Conservation (phyloP, 2,888 invertebrate species). For the Drosophila setosimentum region DNA sequence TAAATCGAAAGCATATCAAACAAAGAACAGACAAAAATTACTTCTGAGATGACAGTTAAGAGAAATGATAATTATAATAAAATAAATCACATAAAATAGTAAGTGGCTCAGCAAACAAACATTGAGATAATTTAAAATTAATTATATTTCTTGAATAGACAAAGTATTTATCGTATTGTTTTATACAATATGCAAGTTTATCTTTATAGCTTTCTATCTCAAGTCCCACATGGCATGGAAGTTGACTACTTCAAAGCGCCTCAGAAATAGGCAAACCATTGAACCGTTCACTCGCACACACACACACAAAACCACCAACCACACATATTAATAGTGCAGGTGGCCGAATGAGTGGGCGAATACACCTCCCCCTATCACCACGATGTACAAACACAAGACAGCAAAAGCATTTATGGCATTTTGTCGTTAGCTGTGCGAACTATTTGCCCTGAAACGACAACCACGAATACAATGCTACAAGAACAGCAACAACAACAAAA, state of each 20-base stretch:
- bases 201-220: background rate
- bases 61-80: background rate
- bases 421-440: slow-evolving; percentile 67
- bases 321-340: slow-evolving; percentile 14
- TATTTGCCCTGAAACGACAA: slow-evolving; percentile 67
- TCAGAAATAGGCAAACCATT: slow-evolving; percentile 27
- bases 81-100: background rate
- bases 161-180: background rate
- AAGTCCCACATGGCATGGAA: background rate
- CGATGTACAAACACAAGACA: slow-evolving; percentile 53
- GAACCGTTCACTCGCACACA: slow-evolving; percentile 15
- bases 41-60: background rate
- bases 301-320: background rate
- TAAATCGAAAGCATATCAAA: background rate
- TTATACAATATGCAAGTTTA: slow-evolving; percentile 2
- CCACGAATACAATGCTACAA: slow-evolving; percentile 57
- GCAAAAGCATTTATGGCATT: slow-evolving; percentile 69
- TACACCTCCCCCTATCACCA: background rate
- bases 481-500: slow-evolving; percentile 31
- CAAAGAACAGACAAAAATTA: background rate
- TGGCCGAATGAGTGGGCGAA: too few species aligned
- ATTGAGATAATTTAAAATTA: background rate
- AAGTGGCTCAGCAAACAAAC: background rate
- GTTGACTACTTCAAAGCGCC: slow-evolving; percentile 24
- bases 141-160: background rate